These are phyloP conservation scores for Chesias legatella DNA, from an alignment of 2,888 invertebrate genomes.

Conservation along the genomic window DNA sequence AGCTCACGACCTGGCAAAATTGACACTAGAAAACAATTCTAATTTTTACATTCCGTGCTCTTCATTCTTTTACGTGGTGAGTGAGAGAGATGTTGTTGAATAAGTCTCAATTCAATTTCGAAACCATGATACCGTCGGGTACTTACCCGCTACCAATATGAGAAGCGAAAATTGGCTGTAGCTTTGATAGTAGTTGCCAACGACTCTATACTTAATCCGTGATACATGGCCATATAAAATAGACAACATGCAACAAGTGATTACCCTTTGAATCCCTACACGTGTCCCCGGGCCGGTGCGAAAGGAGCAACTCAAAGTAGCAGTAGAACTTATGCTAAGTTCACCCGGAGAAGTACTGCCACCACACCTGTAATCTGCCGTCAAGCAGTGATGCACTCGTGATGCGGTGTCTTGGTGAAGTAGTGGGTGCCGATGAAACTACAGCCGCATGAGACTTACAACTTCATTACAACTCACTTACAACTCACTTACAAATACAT, in stretches of 20 bases:
- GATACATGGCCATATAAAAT: slow-evolving; percentile 33
- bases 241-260: slow-evolving; percentile 2
- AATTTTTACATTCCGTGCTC: slow-evolving; percentile 27
- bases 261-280: too few species aligned
- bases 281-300: too few species aligned
- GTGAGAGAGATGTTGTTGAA: slow-evolving; percentile 36
- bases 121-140: slow-evolving; percentile 64
- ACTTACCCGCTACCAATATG: slow-evolving; percentile 73
- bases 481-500: too few species aligned
- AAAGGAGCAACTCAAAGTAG: too few species aligned
- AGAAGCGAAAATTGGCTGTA: slow-evolving; percentile 69
- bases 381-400: too few species aligned
- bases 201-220: slow-evolving; percentile 50
- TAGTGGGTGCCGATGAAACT: too few species aligned
- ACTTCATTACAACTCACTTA: too few species aligned
- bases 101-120: slow-evolving; percentile 68
- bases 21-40: slow-evolving; percentile 47
- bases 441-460: too few species aligned
- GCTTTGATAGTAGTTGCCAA: slow-evolving; percentile 50
- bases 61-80: slow-evolving; percentile 23
- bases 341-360: too few species aligned
- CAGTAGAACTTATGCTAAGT: too few species aligned
- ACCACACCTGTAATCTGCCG: too few species aligned
- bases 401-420: too few species aligned
- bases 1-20: slow-evolving; percentile 50